These are phyloP conservation scores for Penaeus japonicus DNA, from an alignment of 1,140 invertebrate genomes.

Conservation along the genomic window DNA sequence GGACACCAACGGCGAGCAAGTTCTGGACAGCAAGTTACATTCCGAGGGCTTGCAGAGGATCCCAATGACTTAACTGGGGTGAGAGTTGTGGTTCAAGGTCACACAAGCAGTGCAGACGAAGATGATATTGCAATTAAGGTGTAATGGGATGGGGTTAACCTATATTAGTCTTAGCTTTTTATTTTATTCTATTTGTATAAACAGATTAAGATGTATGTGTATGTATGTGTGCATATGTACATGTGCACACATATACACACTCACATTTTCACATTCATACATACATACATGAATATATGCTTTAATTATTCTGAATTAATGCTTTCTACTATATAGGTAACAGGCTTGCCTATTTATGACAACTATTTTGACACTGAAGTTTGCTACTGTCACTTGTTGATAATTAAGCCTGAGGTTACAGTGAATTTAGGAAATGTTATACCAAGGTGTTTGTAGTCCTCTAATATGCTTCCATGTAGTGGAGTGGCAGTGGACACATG, in stretches of 20 bases:
- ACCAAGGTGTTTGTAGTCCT: too few species aligned
- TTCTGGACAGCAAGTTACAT: slow-evolving; percentile 50
- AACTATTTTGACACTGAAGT: background rate
- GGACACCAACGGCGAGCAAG: slow-evolving; percentile 52
- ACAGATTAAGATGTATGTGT: background rate
- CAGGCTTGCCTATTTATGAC: slow-evolving; percentile 2
- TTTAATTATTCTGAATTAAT: slow-evolving; percentile 8
- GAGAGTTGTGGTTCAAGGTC: slow-evolving; percentile 26
- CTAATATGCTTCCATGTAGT: too few species aligned
- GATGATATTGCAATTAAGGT: slow-evolving; percentile 46
- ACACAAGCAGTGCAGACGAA: slow-evolving; percentile 21
- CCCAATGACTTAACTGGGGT: slow-evolving; percentile 31
- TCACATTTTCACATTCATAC: background rate
- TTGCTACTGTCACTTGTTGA: slow-evolving; percentile 14
- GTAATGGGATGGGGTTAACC: background rate
- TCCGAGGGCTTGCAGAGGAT: slow-evolving; percentile 23
- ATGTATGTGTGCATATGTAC: background rate
- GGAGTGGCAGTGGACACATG: too few species aligned
- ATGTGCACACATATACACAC: background rate
- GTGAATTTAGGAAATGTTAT: background rate
- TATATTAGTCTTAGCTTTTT: too few species aligned
- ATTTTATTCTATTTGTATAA: too few species aligned
- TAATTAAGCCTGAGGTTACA: background rate
- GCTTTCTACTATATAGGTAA: slow-evolving; percentile 8
- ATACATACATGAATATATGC: too few species aligned